A percentile compares a stretch with the other conserved stretches of the same genome.
Evolutionary conservation across 2,888 invertebrate genomes (phyloP).

Genomic region (Aspidiotus destructor): DNA sequence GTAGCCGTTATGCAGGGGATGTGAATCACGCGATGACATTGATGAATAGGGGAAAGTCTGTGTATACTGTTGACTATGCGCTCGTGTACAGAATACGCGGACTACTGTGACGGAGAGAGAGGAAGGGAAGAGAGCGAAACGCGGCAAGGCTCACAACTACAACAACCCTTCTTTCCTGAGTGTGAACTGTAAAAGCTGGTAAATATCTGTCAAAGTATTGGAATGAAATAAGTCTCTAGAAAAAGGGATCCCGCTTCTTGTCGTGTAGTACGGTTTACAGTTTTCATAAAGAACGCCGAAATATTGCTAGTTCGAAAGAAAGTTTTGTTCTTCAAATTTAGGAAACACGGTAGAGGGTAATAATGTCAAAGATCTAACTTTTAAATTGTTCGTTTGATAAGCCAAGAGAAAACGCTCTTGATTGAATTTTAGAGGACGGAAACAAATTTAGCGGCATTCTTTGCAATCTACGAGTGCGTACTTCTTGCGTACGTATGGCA

Average conservation of each 20-base stretch:
- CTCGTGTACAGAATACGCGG: neutral
- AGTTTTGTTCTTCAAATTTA: neutral
- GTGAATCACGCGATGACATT: constrained; percentile 33
- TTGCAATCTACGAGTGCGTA: too few relatives aligned
- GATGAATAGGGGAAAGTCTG: constrained; percentile 30
- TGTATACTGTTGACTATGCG: neutral
- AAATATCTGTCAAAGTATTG: constrained; percentile 22
- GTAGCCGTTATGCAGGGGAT: constrained; percentile 27
- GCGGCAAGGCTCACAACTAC: constrained; percentile 12
- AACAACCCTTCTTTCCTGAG: constrained; percentile 17
- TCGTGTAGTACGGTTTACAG: neutral
- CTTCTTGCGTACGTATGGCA: too few relatives aligned
- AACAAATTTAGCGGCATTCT: too few relatives aligned
- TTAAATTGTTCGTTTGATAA: too few relatives aligned
- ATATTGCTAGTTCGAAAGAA: constrained; percentile 1
- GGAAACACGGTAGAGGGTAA: too few relatives aligned
- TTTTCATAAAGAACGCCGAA: neutral
- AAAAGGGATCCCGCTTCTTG: neutral
- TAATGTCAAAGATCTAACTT: too few relatives aligned
- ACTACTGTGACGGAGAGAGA: too few relatives aligned
- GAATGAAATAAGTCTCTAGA: neutral
- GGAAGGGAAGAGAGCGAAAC: neutral
- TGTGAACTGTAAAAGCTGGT: constrained; percentile 27
- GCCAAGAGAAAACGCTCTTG: too few relatives aligned
- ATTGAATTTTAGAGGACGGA: too few relatives aligned